A percentile compares a stretch with the other conserved stretches of the same genome.
Conservation (phyloP, 2,888 invertebrate genomes). For the Apamea epomidion region DNA sequence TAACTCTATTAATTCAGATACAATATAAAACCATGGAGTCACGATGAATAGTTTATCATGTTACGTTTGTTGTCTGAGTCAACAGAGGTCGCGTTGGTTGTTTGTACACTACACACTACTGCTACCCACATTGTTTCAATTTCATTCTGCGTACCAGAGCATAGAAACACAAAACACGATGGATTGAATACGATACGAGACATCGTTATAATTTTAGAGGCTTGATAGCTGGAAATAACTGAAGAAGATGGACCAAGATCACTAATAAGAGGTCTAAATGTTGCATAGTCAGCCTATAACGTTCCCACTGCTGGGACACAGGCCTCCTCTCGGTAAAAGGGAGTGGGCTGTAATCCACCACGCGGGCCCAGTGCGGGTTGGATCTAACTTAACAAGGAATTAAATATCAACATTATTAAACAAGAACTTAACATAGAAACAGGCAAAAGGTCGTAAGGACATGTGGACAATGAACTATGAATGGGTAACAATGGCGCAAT, state of each 20-base stretch:
- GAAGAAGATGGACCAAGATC: neutral
- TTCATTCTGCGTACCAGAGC: constrained; percentile 38
- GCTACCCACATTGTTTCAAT: constrained; percentile 39
- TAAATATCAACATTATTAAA: neutral
- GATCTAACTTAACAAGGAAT: neutral
- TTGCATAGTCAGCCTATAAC: neutral
- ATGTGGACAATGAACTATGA: constrained; percentile 61
- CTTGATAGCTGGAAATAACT: neutral
- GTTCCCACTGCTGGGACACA: too few relatives aligned
- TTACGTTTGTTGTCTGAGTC: constrained; percentile 50
- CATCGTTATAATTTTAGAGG: neutral
- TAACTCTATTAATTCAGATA: constrained; percentile 12
- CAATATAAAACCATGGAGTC: constrained; percentile 12
- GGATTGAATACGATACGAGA: constrained; percentile 12
- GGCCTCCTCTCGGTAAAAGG: neutral
- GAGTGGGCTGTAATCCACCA: neutral
- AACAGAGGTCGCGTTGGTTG: constrained; percentile 42
- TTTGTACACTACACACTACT: constrained; percentile 32
- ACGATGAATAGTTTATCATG: constrained; percentile 45
- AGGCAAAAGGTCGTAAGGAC: constrained; percentile 41
- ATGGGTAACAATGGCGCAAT: constrained; percentile 70
- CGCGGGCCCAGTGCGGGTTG: neutral
- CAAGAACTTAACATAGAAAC: neutral
- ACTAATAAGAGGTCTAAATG: neutral
- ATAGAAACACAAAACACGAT: constrained; percentile 19